These are phyloP conservation scores for Macroglossus sobrinus DNA, from an alignment of 2,113 vertebrate species.

Conservation along the genomic window DNA sequence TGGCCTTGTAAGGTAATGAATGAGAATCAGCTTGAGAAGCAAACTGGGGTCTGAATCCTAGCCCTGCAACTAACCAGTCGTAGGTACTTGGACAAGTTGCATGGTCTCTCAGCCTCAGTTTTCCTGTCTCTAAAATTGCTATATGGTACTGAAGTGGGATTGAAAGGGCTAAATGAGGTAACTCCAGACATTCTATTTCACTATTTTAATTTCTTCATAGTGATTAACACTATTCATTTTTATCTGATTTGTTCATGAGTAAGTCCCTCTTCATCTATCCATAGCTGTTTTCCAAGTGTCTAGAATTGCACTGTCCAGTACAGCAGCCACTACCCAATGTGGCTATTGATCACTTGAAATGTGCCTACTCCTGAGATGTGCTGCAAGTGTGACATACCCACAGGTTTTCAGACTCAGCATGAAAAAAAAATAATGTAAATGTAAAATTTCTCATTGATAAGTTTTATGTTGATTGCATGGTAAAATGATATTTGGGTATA, in stretches of 20 bases:
- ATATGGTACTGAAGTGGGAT: not conserved
- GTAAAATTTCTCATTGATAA: not conserved
- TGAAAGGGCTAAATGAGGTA: not conserved
- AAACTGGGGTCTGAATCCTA: not conserved
- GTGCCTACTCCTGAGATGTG: not conserved
- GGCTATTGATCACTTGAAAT: not conserved
- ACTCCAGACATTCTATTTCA: not conserved
- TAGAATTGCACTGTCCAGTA: too few relatives aligned
- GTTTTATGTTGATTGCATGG: not conserved
- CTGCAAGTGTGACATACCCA: not conserved
- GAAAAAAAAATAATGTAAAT: not conserved
- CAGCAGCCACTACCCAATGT: not conserved
- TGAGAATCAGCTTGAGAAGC: not conserved
- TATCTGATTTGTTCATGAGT: not conserved
- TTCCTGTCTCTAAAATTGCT: not conserved
- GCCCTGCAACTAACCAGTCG: not conserved
- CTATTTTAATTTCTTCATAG: not conserved
- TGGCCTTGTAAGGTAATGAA: not conserved
- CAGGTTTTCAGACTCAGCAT: not conserved
- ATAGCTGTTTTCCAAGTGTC: not conserved
- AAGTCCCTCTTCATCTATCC: not conserved
- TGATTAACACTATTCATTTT: not conserved
- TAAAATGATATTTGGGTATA: not conserved
- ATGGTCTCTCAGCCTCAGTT: not conserved
- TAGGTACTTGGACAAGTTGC: not conserved